Evolutionary conservation across 2,797 vertebrate genomes (phyloP).

Genomic region (Smutsia gigantea): DNA sequence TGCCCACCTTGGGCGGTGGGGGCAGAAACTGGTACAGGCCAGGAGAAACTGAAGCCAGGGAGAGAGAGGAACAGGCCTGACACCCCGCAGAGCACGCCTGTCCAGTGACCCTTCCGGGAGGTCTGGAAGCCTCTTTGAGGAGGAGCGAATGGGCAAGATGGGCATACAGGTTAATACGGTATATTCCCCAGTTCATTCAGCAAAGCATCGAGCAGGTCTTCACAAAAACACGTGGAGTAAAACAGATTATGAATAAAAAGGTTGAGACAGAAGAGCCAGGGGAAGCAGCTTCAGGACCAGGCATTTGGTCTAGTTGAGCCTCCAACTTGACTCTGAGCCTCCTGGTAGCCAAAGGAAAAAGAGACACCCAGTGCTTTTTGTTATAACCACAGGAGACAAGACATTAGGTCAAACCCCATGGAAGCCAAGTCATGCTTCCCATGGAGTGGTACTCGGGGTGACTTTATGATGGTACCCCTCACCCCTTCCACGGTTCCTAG

Average conservation of each 20-base stretch:
- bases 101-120: background rate
- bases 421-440: background rate
- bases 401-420: background rate
- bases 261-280: background rate
- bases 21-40: background rate
- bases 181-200: conserved; percentile 23
- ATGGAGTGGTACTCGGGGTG: background rate
- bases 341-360: background rate
- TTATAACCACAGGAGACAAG: background rate
- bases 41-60: background rate
- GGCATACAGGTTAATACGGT: background rate
- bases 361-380: background rate
- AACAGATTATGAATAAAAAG: background rate
- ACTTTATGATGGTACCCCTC: background rate
- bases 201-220: background rate
- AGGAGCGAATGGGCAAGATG: background rate
- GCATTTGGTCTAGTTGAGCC: background rate
- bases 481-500: background rate
- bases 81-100: background rate
- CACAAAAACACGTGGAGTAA: background rate
- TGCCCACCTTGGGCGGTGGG: background rate
- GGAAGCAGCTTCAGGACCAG: background rate
- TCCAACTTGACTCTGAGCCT: background rate
- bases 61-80: background rate
- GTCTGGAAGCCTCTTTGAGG: background rate